These are phyloP conservation scores for Griposia aprilina DNA, from an alignment of 2,888 invertebrate species.

Conservation along the genomic window DNA sequence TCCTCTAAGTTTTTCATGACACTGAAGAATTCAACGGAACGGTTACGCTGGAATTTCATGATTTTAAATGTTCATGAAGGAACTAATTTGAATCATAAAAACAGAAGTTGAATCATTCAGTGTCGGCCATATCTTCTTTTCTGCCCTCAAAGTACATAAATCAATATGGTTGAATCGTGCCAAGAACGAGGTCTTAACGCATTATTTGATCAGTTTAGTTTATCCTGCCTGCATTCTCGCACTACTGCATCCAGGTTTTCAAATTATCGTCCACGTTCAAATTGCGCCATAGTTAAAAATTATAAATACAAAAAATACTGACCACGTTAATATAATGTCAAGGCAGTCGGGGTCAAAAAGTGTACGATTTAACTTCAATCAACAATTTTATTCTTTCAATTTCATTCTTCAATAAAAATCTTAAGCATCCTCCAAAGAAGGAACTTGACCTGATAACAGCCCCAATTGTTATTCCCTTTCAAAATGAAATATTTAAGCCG, in stretches of 20 bases:
- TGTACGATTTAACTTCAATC: neutral
- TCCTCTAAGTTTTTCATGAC: neutral
- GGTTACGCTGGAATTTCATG: neutral
- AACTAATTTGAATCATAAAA: neutral
- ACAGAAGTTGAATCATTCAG: neutral
- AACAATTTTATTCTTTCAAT: neutral
- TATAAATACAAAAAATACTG: neutral
- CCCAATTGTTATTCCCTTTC: constrained; percentile 27
- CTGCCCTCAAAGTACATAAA: neutral
- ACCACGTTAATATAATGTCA: neutral
- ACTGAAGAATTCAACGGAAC: neutral
- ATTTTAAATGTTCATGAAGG: neutral
- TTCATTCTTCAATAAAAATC: neutral
- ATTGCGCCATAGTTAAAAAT: neutral
- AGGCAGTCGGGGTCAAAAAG: neutral
- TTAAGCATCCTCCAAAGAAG: neutral
- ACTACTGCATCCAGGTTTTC: neutral
- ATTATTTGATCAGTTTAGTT: neutral
- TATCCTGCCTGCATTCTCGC: neutral
- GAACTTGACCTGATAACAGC: constrained; percentile 21
- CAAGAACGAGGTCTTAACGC: neutral
- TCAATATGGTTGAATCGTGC: neutral
- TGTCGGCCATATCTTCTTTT: neutral
- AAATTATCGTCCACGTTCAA: neutral
- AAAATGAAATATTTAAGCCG: constrained; percentile 37